Evolutionary conservation across 2,888 invertebrate species (phyloP).

Genomic region (Phrixothrix hirtus): DNA sequence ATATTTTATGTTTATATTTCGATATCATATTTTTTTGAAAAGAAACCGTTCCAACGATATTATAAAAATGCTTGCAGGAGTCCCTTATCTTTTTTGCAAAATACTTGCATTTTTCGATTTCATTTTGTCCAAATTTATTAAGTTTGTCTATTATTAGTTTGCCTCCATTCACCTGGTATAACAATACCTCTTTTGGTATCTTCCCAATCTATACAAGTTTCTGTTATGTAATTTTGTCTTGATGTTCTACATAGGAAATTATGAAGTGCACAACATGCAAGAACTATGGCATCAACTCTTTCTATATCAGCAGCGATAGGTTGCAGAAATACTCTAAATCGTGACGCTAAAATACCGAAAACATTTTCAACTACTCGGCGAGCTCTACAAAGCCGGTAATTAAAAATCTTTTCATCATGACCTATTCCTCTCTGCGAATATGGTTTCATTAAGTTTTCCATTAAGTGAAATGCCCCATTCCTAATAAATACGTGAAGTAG

Average conservation of each 20-base stretch:
- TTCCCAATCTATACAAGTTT: not conserved
- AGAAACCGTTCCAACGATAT: no score
- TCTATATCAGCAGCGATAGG: not conserved
- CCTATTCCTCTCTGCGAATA: not conserved
- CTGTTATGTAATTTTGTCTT: not conserved
- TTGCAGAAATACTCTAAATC: not conserved
- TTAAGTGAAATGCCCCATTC: no score
- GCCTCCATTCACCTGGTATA: no score
- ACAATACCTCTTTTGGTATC: not conserved
- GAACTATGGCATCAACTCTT: not conserved
- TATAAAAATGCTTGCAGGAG: not conserved
- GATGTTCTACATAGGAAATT: no score
- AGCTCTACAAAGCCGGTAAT: no score
- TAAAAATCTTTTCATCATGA: not conserved
- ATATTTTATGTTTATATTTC: no score
- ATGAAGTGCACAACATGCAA: constrained; percentile 3
- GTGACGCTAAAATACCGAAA: no score
- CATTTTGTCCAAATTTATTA: not conserved
- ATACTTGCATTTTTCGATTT: constrained; percentile 1
- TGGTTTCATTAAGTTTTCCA: no score
- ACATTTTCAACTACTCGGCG: no score
- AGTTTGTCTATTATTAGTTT: no score
- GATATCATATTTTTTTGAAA: not conserved
- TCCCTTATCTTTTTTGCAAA: not conserved
- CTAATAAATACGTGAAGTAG: not conserved